Evolutionary conservation across 2,797 vertebrate genomes (phyloP).

Genomic region (Zalophus californianus): DNA sequence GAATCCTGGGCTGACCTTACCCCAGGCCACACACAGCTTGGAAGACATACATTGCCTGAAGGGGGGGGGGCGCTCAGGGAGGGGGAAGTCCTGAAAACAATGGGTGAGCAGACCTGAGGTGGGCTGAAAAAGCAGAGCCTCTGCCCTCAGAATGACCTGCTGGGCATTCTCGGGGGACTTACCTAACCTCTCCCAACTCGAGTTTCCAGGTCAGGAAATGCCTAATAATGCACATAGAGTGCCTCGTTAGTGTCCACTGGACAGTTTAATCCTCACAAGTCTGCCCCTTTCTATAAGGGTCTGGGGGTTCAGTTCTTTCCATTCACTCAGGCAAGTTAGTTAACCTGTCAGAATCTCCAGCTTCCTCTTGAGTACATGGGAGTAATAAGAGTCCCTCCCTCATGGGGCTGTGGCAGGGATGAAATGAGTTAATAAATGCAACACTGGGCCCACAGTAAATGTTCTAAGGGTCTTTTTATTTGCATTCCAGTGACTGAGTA

Average conservation of each 20-base stretch:
- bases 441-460: not conserved
- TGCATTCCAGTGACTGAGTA: not conserved
- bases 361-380: not conserved
- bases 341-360: not conserved
- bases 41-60: not conserved
- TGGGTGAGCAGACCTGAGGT: not conserved
- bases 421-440: not conserved
- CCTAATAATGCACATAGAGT: accelerated
- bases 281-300: not conserved
- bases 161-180: too few relatives aligned
- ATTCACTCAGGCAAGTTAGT: not conserved
- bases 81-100: not conserved
- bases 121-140: not conserved
- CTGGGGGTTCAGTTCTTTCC: not conserved
- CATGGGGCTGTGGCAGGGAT: not conserved
- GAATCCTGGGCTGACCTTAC: not conserved
- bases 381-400: not conserved
- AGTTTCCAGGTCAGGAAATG: too few relatives aligned
- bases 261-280: not conserved
- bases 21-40: not conserved
- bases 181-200: not conserved
- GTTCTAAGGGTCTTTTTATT: not conserved
- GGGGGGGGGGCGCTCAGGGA: not conserved
- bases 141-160: not conserved
- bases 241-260: not conserved